Evolutionary conservation across 2,113 vertebrate species (phyloP).

Genomic region (Corvus cornix): DNA sequence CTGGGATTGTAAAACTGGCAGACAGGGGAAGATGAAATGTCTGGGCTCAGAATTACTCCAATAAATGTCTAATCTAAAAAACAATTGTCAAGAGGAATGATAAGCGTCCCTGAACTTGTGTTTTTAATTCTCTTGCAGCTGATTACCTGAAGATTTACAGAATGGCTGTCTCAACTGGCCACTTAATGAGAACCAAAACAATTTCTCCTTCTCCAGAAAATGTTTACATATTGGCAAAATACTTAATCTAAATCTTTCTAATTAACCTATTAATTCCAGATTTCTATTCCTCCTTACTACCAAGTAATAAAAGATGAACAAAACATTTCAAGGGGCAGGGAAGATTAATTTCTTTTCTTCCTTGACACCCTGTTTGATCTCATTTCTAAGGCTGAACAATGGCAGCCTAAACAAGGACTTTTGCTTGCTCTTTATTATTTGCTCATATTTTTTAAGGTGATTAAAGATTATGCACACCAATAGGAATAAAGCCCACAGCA

Average conservation of each 20-base stretch:
- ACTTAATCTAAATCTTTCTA: background rate
- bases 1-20: rapidly evolving
- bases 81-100: background rate
- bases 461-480: background rate
- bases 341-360: background rate
- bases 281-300: background rate
- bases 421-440: background rate
- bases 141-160: background rate
- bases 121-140: background rate
- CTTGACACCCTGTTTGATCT: background rate
- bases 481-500: background rate
- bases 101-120: background rate
- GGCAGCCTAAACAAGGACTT: background rate
- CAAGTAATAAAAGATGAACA: background rate
- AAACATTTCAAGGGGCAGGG: background rate
- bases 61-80: background rate
- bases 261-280: background rate
- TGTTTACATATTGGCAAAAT: background rate
- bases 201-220: background rate
- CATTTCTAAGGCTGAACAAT: background rate
- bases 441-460: background rate
- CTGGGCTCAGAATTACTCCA: background rate
- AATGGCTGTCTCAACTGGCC: background rate
- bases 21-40: rapidly evolving
- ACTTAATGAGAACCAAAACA: background rate